Base-by-base conservation (phyloP, 2,888 invertebrate genomes). In the Coleophora deauratella region DNA sequence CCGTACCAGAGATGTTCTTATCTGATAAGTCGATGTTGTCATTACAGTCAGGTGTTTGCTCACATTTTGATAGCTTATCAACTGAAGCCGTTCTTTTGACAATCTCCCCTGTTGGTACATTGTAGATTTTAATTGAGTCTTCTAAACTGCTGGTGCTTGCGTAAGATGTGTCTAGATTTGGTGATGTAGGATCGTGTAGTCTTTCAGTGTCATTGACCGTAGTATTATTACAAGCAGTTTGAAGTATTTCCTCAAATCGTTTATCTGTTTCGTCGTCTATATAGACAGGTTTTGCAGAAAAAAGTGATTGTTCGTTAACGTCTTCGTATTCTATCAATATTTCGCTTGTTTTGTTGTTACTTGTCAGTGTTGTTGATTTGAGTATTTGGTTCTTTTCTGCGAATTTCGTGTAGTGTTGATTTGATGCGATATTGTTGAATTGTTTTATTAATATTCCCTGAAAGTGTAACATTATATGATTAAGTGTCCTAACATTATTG, bases 81-180 rank as follows among this genome's bases (percentile, higher is more conserved):
- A 6, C 21, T 21, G 21, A 21, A 62, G 71, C 76, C 59, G 72
- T 76, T 70, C 80, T 79, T 66, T 78, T 81, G 47, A 85, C 71
- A 57, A 86, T 77, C 70, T 82, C 85, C 44, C 86, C 86, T 32
- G 81, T 81, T 66, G 79, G 81, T 38, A 86, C 76, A 48, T 86
- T 86, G 62, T 86, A 86, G 57, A 86, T 81, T 75, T 84, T 85
- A 51, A 85, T 84, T 35, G 82, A 80, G 59, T 86, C 86, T 52
- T 86, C 86, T 46, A 81, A 62, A 63, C 86, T 86, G 52, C 86
- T 86, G 1, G 84, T 67, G 54, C 84, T 84, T 52, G 76, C 49
- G 49, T 69, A 73, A 35, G 81, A 82, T 45, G 72, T 71, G 52
- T 77, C 78, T 33, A 72, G 57, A 47, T 56, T 52, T 9, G 79